Conservation (phyloP, 2,797 vertebrate species). For the Sarcophilus harrisii region DNA sequence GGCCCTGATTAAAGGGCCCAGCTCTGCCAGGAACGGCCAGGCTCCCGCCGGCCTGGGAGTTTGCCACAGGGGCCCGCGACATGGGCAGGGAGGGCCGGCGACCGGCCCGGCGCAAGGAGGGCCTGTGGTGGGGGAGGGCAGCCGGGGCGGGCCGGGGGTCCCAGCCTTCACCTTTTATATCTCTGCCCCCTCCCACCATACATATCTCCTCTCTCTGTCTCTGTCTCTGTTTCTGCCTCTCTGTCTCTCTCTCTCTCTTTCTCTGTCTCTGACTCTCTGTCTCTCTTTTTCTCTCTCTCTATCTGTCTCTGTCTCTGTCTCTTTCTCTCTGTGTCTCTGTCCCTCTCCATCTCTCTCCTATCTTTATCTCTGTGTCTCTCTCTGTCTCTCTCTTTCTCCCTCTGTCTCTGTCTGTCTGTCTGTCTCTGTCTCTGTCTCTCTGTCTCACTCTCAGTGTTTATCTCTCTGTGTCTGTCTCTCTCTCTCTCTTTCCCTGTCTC, state of each 20-base stretch:
- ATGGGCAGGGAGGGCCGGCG: slow-evolving; percentile 21
- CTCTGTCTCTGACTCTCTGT: neutral
- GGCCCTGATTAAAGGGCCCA: slow-evolving; percentile 85
- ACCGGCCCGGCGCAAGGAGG: neutral
- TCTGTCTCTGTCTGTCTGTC: neutral
- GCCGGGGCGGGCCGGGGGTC: neutral
- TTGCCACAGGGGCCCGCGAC: slow-evolving; percentile 58
- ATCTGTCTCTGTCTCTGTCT: neutral
- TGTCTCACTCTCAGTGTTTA: too few relatives aligned
- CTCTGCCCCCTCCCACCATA: neutral
- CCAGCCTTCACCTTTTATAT: neutral
- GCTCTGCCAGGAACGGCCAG: slow-evolving; percentile 78
- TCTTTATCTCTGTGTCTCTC: neutral
- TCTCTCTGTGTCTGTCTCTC: too few relatives aligned
- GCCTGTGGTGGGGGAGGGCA: neutral
- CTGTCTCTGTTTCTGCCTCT: neutral
- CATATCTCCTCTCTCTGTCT: neutral
- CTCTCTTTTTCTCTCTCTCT: neutral
- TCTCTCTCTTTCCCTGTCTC: neutral
- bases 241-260: too few relatives aligned
- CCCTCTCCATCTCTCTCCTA: neutral
- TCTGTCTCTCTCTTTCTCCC: neutral
- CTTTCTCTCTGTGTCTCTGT: too few relatives aligned
- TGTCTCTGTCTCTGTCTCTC: too few relatives aligned
- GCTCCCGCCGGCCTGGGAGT: slow-evolving; percentile 65